Base-by-base conservation (phyloP, 2,113 vertebrate species). In the Gobio gobio region DNA sequence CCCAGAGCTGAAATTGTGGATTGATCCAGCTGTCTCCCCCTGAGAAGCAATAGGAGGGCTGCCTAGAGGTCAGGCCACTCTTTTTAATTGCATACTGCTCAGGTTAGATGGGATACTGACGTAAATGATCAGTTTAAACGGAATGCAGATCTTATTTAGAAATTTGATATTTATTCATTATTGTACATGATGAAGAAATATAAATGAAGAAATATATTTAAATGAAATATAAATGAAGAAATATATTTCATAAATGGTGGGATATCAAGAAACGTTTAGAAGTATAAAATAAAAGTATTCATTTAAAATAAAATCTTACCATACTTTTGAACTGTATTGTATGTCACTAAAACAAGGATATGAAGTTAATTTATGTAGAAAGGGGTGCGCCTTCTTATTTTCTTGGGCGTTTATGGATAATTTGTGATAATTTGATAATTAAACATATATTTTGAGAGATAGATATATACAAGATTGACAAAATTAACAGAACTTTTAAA, bases 1-100 rank as follows among this genome's bases (percentile, higher is more conserved):
- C 79, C 24, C 74, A 47, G 47, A 40, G 77, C 70, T 29, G 54
- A 75, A 73, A 80, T 74, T 78, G 75, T 5, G 58, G 73, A 78
- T 36, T 78, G 56, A 87, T 86, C 51, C n/a, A 56, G 63, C 54
- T 22, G 63, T 40, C 72, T 66, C 78, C 56, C 43, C 61, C 40
- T 36, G 81, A 84, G 61, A 66, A 63, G 20, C 72, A 33, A 29
- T 76, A 36, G 76, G 54, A 83, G 54, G 73, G 56, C 47, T 72
- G 63, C 66, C 66, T n/a, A 49, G 59, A 82, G 73, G 85, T 86
- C 85, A 79, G 36, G 22, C 16, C 1, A 24, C 78, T 66, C 49
- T 75, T 88, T 56, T 84, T 83, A 59, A 76, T 68, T 74, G 43
- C 64, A 49, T 74, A 75, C 5, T 16, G 18, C n/a, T 79, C 56